Conservation (phyloP, 1,140 invertebrate genomes). For the Belonocnema kinseyi region DNA sequence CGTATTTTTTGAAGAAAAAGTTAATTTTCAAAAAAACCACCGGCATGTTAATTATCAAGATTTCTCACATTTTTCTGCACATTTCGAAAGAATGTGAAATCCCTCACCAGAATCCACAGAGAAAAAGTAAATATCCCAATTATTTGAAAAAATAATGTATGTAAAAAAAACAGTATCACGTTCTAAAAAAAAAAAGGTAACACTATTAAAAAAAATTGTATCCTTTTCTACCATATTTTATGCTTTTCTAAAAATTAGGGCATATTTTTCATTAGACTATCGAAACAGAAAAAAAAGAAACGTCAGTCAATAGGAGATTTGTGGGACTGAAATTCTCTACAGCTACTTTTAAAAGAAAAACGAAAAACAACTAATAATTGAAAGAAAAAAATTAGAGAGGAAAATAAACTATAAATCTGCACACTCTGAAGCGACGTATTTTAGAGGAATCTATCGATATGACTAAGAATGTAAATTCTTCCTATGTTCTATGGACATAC, state of each 20-base stretch:
- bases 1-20: no score
- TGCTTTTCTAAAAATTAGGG: neutral
- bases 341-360: neutral
- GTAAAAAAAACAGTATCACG: no score
- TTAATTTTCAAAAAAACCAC: no score
- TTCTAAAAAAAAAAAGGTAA: no score
- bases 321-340: constrained; percentile 8
- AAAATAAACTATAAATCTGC: neutral
- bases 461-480: constrained; percentile 54
- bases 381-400: neutral
- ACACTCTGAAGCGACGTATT: constrained; percentile 8
- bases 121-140: no score
- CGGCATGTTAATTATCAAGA: no score
- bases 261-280: neutral
- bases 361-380: neutral
- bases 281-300: neutral
- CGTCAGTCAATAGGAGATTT: constrained; percentile 24
- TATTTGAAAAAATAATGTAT: no score
- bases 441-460: constrained; percentile 61
- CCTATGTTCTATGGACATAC: constrained; percentile 47
- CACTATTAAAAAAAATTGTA: no score
- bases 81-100: no score
- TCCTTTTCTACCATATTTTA: no score
- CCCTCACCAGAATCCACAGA: no score
- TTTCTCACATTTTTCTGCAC: no score